Evolutionary conservation across 2,888 invertebrate species (phyloP).

Genomic region (Aphidius colemani): DNA sequence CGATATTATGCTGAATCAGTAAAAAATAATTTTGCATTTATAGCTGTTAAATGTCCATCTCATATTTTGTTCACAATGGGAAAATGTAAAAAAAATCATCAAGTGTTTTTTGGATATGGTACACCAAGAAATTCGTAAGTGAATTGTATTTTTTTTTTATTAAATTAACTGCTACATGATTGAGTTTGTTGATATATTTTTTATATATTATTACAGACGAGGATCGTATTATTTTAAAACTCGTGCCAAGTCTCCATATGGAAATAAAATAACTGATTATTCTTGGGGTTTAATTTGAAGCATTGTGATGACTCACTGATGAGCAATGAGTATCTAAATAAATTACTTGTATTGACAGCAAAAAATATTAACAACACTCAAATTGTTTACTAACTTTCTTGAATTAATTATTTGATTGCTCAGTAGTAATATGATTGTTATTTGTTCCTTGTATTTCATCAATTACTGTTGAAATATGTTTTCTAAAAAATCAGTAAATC

Average conservation of each 20-base stretch:
- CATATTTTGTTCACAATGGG: constrained; percentile 28
- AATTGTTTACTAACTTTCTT: too few relatives aligned
- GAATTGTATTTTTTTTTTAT: not conserved
- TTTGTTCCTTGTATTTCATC: too few relatives aligned
- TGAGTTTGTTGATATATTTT: too few relatives aligned
- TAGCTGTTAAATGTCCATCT: constrained; percentile 34
- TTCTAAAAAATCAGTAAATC: too few relatives aligned
- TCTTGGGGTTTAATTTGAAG: not conserved
- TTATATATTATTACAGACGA: constrained; percentile 23
- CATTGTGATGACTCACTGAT: too few relatives aligned
- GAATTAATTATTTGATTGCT: too few relatives aligned
- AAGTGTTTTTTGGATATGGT: constrained; percentile 40
- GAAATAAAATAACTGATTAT: constrained; percentile 16
- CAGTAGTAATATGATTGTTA: too few relatives aligned
- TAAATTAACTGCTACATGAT: not conserved
- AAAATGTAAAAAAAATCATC: constrained; percentile 33
- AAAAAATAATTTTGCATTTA: constrained; percentile 32
- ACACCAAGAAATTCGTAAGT: constrained; percentile 39
- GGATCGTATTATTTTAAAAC: constrained; percentile 35
- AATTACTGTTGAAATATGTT: too few relatives aligned
- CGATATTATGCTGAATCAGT: constrained; percentile 39
- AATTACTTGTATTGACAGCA: too few relatives aligned
- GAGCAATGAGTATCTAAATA: too few relatives aligned
- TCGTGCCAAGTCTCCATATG: constrained; percentile 30
- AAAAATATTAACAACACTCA: too few relatives aligned